Percentiles rank a stretch among this genome's conserved stretches.
These are phyloP conservation scores for Martes flavigula DNA, from an alignment of 2,797 vertebrate species.

Conservation along the genomic window DNA sequence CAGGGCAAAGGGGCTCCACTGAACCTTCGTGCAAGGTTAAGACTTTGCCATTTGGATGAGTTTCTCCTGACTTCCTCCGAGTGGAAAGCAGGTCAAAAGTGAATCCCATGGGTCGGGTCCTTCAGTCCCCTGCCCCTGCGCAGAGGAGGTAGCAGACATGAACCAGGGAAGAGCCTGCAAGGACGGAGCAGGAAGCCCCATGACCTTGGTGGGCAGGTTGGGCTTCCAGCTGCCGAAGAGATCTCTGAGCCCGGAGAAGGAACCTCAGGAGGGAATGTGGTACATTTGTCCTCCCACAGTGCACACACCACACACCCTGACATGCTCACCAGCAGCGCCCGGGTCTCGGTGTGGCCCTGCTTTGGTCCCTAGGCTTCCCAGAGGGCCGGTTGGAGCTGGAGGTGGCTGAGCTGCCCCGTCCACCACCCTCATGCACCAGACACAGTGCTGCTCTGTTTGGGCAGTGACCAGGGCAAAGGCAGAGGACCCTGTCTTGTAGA, in stretches of 20 bases:
- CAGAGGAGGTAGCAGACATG: too few species aligned
- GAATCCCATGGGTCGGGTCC: background rate
- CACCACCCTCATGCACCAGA: background rate
- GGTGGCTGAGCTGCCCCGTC: background rate
- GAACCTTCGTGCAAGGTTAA: too few species aligned
- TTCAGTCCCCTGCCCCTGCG: too few species aligned
- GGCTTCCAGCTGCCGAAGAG: background rate
- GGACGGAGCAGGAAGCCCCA: background rate
- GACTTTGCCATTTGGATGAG: background rate
- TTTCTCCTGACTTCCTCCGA: background rate
- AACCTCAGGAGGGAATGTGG: too few species aligned
- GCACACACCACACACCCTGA: accelerated
- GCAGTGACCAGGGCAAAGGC: background rate
- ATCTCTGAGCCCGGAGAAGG: background rate
- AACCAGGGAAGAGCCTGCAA: background rate
- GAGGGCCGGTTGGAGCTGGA: background rate
- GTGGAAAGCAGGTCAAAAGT: background rate
- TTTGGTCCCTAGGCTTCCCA: background rate
- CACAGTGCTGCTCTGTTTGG: too few species aligned
- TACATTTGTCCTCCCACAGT: accelerated
- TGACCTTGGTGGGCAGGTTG: too few species aligned
- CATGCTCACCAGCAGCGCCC: too few species aligned
- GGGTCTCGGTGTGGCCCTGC: background rate
- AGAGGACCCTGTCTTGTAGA: background rate
- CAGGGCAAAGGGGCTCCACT: background rate